phyloP scores from a whole-genome alignment of 2,113 vertebrate species.

The Gorsachius goisagi region DNA sequence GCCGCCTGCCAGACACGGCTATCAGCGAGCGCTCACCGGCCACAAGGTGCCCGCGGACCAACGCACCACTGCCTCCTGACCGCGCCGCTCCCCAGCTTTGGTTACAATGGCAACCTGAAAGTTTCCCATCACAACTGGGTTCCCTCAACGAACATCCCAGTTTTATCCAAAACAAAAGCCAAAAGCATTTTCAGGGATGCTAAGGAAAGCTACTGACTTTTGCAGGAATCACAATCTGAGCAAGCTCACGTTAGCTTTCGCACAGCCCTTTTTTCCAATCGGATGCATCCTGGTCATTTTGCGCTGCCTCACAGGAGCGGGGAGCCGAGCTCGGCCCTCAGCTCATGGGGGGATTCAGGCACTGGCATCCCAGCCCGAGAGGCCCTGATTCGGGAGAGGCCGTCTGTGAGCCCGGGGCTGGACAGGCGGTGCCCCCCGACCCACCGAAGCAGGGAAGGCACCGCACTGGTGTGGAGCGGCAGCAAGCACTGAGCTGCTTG shows the following conservation, averaged over 20 bases:
- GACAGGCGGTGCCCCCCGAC: fast-evolving
- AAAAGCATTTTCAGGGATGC: background rate
- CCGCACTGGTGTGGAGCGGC: fast-evolving
- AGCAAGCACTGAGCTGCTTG: background rate
- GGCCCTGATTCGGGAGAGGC: no score
- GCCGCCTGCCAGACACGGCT: fast-evolving
- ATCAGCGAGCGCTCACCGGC: fast-evolving
- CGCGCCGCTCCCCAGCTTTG: background rate
- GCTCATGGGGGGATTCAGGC: background rate
- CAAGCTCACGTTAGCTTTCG: background rate
- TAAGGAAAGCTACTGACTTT: background rate
- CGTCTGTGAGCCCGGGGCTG: fast-evolving
- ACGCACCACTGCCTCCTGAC: fast-evolving
- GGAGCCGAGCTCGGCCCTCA: background rate
- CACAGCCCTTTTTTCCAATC: background rate
- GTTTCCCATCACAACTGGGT: background rate
- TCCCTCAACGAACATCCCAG: background rate
- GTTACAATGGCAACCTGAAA: background rate
- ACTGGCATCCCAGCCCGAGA: fast-evolving
- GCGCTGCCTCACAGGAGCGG: background rate
- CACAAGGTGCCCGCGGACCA: fast-evolving
- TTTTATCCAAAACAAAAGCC: background rate
- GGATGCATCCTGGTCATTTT: fast-evolving
- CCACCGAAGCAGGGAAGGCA: background rate
- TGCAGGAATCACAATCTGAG: background rate